A percentile compares a stretch with the other conserved stretches of the same genome.
Conservation (phyloP, 2,113 vertebrate species). For the Lates calcarifer region DNA sequence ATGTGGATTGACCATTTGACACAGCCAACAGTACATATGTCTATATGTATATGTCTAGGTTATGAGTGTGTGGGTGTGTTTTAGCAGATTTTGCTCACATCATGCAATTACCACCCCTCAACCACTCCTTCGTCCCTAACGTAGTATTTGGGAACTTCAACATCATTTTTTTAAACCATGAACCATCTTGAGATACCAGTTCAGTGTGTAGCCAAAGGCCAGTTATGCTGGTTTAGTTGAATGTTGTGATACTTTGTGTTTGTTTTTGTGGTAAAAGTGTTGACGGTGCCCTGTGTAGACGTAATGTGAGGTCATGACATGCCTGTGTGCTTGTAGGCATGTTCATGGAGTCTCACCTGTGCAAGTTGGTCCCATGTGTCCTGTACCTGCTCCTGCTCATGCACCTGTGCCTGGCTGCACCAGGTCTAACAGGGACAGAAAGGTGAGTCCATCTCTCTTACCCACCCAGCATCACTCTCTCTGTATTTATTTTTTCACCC, state of each 20-base stretch:
- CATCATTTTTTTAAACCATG: background rate
- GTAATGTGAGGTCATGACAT: background rate
- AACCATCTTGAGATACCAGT: background rate
- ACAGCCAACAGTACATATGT: background rate
- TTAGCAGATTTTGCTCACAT: background rate
- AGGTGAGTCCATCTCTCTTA: constrained; percentile 50
- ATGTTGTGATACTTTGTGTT: background rate
- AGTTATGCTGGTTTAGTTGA: background rate
- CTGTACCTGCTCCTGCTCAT: constrained; percentile 68
- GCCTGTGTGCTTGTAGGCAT: constrained; percentile 62
- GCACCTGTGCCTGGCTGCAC: constrained; percentile 68
- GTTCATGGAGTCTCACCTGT: constrained; percentile 50
- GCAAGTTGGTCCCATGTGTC: constrained; percentile 43
- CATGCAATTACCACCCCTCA: background rate
- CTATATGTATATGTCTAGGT: too few species aligned
- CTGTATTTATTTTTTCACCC: background rate
- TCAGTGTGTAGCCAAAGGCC: background rate
- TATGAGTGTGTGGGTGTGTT: background rate
- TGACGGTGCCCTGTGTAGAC: background rate
- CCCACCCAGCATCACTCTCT: background rate
- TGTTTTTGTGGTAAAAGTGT: background rate
- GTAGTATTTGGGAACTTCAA: background rate
- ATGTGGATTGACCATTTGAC: background rate
- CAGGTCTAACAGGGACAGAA: constrained; percentile 61
- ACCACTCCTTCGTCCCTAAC: background rate